Conservation (phyloP, 2,113 vertebrate genomes). For the Melospiza melodia region DNA sequence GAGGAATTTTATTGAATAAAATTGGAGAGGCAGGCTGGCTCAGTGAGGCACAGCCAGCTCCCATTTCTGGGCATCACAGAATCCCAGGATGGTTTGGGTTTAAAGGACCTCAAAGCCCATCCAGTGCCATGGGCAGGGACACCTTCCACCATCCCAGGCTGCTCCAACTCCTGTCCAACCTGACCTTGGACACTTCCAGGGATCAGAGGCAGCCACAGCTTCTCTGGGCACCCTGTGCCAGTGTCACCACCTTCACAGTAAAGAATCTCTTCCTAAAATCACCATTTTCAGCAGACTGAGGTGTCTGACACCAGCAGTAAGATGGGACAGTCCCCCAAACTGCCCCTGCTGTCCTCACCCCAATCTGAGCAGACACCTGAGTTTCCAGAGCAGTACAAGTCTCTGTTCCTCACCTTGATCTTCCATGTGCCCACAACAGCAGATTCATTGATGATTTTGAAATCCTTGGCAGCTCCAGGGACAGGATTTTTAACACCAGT, state of each 20-base stretch:
- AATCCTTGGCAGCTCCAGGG: neutral
- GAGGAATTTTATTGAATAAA: neutral
- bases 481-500: neutral
- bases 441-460: neutral
- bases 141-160: rapidly evolving
- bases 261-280: neutral
- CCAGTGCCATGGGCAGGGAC: neutral
- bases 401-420: neutral
- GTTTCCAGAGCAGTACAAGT: neutral
- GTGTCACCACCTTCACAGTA: neutral
- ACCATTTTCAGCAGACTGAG: neutral
- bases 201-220: neutral
- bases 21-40: neutral
- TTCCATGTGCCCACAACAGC: rapidly evolving
- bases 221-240: neutral
- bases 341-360: too few species aligned
- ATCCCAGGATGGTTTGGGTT: neutral
- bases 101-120: neutral
- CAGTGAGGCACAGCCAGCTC: neutral
- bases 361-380: neutral
- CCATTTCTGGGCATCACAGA: neutral
- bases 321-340: neutral
- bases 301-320: neutral
- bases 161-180: rapidly evolving
- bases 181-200: neutral